Percentiles rank a stretch among this genome's conserved stretches.
Conservation (phyloP, 2,113 vertebrate genomes). For the Indri indri region DNA sequence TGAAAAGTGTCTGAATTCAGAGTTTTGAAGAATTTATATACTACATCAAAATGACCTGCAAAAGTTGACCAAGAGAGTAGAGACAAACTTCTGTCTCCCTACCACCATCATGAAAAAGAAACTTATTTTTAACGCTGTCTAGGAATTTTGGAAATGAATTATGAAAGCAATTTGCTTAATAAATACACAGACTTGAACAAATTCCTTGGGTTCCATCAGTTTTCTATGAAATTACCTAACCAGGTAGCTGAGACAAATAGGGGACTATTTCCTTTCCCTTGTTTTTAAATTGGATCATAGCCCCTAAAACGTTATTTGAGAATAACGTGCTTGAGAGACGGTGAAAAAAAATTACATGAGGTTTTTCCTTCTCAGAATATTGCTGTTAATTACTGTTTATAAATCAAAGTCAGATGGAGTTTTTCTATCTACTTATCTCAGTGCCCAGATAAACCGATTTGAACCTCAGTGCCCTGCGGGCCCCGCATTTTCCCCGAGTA, state of each 20-base stretch:
- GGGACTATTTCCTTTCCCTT: background rate
- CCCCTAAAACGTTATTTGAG: background rate
- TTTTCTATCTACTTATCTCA: background rate
- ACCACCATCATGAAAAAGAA: background rate
- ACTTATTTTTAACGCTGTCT: background rate
- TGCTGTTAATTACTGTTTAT: background rate
- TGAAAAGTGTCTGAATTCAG: background rate
- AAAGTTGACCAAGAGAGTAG: background rate
- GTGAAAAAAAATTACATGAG: background rate
- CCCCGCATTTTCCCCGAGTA: background rate
- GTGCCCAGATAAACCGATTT: background rate
- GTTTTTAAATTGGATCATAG: background rate
- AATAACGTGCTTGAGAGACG: slow-evolving; percentile 29
- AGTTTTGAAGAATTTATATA: background rate
- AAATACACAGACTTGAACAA: background rate
- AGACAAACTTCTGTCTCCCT: background rate
- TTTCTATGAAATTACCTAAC: slow-evolving; percentile 4
- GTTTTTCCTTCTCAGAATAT: background rate
- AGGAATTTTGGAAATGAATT: slow-evolving; percentile 18
- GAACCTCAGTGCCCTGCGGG: background rate
- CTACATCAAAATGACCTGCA: background rate
- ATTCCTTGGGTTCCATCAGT: background rate
- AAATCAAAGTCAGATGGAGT: background rate
- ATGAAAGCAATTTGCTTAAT: background rate
- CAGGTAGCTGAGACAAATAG: background rate